phyloP scores from a whole-genome alignment of 2,888 invertebrate genomes.

The Marronus borbonicus region DNA sequence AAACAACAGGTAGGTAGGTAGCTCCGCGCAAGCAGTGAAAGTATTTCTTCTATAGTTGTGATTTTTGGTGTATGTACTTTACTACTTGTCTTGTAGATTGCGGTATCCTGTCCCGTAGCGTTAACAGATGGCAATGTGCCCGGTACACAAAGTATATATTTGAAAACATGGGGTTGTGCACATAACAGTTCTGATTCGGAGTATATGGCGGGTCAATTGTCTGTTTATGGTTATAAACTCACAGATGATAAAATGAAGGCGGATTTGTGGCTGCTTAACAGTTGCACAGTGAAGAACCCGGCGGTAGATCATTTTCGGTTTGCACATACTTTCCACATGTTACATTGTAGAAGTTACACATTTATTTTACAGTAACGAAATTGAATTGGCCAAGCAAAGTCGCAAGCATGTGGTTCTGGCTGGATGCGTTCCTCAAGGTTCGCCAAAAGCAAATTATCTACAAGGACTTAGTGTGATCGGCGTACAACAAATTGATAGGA shows the following conservation, averaged over 20 bases:
- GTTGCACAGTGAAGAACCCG: constrained; percentile 98
- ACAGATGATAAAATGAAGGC: constrained; percentile 87
- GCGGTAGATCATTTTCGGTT: constrained; percentile 93
- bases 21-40: not conserved
- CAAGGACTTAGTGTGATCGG: constrained; percentile 94
- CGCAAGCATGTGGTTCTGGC: constrained; percentile 95
- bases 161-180: constrained; percentile 98
- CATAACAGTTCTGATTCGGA: constrained; percentile 98
- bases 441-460: constrained; percentile 80
- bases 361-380: constrained; percentile 79
- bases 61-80: not conserved
- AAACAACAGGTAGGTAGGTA: constrained; percentile 49
- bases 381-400: constrained; percentile 80
- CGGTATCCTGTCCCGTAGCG: not conserved
- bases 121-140: constrained; percentile 67
- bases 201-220: constrained; percentile 97
- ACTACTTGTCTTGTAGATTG: not conserved
- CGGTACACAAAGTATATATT: constrained; percentile 86
- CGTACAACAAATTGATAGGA: constrained; percentile 97
- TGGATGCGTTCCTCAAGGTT: constrained; percentile 97
- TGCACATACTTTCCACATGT: not conserved
- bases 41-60: not conserved
- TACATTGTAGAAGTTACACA: constrained; percentile 5
- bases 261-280: constrained; percentile 96
- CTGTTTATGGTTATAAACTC: constrained; percentile 88